Evolutionary conservation across 2,113 vertebrate species (phyloP).

Genomic region (Athene cunicularia): DNA sequence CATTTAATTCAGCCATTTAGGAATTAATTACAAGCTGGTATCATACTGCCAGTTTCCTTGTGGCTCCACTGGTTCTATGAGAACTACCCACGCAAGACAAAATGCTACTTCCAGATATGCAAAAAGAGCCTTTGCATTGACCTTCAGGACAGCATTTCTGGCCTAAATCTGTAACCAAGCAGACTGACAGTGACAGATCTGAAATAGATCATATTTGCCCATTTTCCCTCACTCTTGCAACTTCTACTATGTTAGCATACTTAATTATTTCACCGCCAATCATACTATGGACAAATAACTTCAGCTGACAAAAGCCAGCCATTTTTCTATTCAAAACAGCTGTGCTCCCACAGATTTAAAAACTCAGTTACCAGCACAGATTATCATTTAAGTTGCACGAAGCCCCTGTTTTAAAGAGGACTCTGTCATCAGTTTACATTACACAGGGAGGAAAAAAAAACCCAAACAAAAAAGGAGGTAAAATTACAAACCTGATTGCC

Average conservation of each 20-base stretch:
- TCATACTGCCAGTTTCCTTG: background rate
- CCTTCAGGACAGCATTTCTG: background rate
- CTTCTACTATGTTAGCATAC: background rate
- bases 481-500: constrained; percentile 83
- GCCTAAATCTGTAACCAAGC: background rate
- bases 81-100: background rate
- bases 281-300: background rate
- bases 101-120: background rate
- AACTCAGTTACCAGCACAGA: background rate
- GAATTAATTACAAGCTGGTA: background rate
- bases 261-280: background rate
- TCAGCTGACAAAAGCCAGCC: background rate
- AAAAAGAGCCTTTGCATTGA: background rate
- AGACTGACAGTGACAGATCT: background rate
- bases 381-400: background rate
- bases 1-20: background rate
- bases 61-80: background rate
- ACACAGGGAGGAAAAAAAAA: background rate
- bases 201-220: background rate
- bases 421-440: background rate
- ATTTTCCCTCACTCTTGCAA: background rate
- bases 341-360: background rate
- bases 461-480: background rate
- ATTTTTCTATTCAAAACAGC: background rate
- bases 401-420: background rate